Evolutionary conservation across 2,113 vertebrate genomes (phyloP).

Genomic region (Miniopterus natalensis): DNA sequence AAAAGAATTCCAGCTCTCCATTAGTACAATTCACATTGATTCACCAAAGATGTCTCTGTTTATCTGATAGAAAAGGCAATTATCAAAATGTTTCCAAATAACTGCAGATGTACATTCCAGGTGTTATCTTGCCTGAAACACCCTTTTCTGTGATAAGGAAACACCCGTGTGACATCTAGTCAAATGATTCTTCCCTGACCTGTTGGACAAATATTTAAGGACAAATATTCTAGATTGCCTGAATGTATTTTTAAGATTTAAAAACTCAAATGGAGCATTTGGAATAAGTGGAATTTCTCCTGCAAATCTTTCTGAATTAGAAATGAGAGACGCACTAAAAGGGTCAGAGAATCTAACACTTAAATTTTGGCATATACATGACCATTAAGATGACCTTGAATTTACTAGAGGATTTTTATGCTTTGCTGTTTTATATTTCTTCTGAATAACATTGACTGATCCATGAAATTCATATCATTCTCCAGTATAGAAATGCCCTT

Average conservation of each 20-base stretch:
- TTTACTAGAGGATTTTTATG: slow-evolving; percentile 7
- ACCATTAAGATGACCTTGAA: slow-evolving; percentile 57
- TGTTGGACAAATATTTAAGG: slow-evolving; percentile 61
- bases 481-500: slow-evolving; percentile 19
- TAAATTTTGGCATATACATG: slow-evolving; percentile 27
- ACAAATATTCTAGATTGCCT: background rate
- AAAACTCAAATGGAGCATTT: background rate
- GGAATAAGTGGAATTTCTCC: slow-evolving; percentile 56
- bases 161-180: background rate
- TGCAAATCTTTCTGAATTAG: background rate
- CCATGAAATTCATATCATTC: slow-evolving; percentile 14
- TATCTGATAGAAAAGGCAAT: slow-evolving; percentile 29
- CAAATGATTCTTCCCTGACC: background rate
- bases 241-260: background rate
- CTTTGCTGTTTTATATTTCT: slow-evolving; percentile 55
- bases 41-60: slow-evolving; percentile 24
- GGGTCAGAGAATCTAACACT: slow-evolving; percentile 34
- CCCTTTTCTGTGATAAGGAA: background rate
- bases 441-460: background rate
- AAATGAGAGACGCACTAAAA: background rate
- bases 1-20: background rate
- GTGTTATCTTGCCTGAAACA: background rate
- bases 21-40: background rate
- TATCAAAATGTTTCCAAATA: slow-evolving; percentile 40
- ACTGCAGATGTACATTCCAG: background rate